Conservation (phyloP, 2,797 vertebrate species). For the Okamejei kenojei region DNA sequence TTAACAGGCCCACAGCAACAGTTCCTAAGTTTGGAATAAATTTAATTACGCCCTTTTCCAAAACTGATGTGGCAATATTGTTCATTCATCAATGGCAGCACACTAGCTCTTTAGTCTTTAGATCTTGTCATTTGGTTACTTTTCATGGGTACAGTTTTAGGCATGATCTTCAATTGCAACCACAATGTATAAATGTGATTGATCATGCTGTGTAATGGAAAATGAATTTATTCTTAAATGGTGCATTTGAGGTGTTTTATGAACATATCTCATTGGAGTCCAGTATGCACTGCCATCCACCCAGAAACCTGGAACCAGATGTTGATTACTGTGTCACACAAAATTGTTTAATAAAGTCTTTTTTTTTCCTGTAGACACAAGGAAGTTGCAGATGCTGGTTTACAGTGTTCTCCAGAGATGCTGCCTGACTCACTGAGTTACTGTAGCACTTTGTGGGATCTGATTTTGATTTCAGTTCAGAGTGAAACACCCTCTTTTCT, state of each 20-base stretch:
- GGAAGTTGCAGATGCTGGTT: too few species aligned
- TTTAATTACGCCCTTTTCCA: background rate
- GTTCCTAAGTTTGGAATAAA: background rate
- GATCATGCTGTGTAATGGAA: background rate
- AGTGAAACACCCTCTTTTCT: background rate
- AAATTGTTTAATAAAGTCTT: background rate
- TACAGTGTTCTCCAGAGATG: too few species aligned
- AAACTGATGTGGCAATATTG: background rate
- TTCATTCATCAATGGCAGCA: background rate
- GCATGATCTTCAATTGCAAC: background rate
- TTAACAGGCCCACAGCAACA: constrained; percentile 2
- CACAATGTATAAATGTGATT: background rate
- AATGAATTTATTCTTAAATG: background rate
- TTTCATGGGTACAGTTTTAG: background rate
- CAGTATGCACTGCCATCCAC: background rate
- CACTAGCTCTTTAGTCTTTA: background rate
- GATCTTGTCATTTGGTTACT: background rate
- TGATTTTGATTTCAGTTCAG: background rate
- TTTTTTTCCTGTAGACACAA: too few species aligned
- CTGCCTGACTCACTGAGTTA: too few species aligned
- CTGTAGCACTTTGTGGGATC: background rate
- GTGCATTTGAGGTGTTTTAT: background rate
- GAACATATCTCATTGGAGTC: background rate
- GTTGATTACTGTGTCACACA: background rate
- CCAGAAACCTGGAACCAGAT: background rate